Evolutionary conservation across 2,797 vertebrate species (phyloP).

Genomic region (Telmatherina bonti): DNA sequence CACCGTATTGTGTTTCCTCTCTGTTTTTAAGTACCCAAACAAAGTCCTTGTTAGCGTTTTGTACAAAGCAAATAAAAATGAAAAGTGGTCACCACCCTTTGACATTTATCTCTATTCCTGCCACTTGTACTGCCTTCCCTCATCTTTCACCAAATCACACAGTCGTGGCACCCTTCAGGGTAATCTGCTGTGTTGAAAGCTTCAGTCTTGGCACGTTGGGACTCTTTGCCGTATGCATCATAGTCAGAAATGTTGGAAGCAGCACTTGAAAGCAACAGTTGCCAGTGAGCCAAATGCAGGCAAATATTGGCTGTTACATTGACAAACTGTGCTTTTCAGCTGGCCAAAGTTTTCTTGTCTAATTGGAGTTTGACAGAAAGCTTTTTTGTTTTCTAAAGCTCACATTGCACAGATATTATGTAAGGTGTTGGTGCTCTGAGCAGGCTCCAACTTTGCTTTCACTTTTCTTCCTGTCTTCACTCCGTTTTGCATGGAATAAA

Average conservation of each 20-base stretch:
- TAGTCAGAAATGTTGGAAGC: conserved; percentile 52
- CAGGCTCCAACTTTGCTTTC: background rate
- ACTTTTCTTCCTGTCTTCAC: background rate
- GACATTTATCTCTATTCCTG: conserved; percentile 8
- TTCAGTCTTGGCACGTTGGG: conserved; percentile 38
- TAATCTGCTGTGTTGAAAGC: conserved; percentile 41
- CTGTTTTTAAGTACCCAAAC: conserved; percentile 15
- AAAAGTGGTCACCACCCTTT: conserved; percentile 2
- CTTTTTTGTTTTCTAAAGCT: conserved; percentile 14
- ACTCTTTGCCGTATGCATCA: conserved; percentile 29
- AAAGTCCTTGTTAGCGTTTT: conserved; percentile 11
- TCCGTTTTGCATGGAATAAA: background rate
- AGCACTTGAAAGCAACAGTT: conserved; percentile 45
- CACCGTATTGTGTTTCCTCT: conserved; percentile 22
- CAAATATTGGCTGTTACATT: conserved; percentile 47
- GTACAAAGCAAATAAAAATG: conserved; percentile 9
- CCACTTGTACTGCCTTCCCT: conserved; percentile 1
- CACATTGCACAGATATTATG: conserved; percentile 7
- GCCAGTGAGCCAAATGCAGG: conserved; percentile 47
- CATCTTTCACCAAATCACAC: conserved; percentile 6
- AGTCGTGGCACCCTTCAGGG: conserved; percentile 8
- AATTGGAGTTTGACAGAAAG: conserved; percentile 40
- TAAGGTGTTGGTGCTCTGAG: background rate
- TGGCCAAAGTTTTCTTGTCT: conserved; percentile 19
- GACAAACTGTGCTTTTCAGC: conserved; percentile 36